These are phyloP conservation scores for Zeuzera pyrina DNA, from an alignment of 2,888 invertebrate species.

Conservation along the genomic window DNA sequence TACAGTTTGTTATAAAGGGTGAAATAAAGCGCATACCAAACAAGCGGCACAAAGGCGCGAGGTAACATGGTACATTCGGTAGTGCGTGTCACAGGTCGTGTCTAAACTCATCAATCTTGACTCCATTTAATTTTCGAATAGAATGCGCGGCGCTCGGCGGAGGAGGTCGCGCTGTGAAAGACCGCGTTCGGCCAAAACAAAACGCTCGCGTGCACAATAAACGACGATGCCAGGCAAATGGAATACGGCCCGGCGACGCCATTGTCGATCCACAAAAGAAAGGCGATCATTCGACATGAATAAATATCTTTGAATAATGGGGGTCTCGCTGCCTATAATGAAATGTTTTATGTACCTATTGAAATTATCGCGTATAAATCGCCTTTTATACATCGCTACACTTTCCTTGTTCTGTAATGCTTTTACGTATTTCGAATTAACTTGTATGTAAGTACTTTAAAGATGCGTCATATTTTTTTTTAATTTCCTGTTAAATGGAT, in stretches of 20 bases:
- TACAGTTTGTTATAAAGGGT: slow-evolving; percentile 59
- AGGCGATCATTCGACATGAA: slow-evolving; percentile 72
- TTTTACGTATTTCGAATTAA: no score
- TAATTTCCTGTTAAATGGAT: no score
- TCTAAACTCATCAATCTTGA: slow-evolving; percentile 67
- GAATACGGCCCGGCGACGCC: slow-evolving; percentile 54
- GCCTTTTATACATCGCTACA: slow-evolving; percentile 41
- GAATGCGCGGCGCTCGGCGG: slow-evolving; percentile 27
- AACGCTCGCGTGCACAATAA: slow-evolving; percentile 60
- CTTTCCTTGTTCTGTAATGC: slow-evolving; percentile 31
- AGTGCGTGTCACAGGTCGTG: slow-evolving; percentile 71
- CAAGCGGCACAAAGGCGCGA: slow-evolving; percentile 23
- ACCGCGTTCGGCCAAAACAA: slow-evolving; percentile 46
- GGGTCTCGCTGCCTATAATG: slow-evolving; percentile 56
- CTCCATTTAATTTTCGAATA: slow-evolving; percentile 63
- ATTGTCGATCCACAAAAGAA: slow-evolving; percentile 69
- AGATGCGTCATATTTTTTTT: no score
- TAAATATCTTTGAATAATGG: slow-evolving; percentile 72
- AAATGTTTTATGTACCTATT: slow-evolving; percentile 69
- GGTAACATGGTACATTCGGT: slow-evolving; percentile 48
- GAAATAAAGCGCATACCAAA: slow-evolving; percentile 59
- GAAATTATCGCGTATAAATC: slow-evolving; percentile 60
- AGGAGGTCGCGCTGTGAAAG: slow-evolving; percentile 32
- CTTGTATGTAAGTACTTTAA: no score
- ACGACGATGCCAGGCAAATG: slow-evolving; percentile 52